These are phyloP conservation scores for Micropterix aruncella DNA, from an alignment of 2,888 invertebrate genomes.

Conservation along the genomic window DNA sequence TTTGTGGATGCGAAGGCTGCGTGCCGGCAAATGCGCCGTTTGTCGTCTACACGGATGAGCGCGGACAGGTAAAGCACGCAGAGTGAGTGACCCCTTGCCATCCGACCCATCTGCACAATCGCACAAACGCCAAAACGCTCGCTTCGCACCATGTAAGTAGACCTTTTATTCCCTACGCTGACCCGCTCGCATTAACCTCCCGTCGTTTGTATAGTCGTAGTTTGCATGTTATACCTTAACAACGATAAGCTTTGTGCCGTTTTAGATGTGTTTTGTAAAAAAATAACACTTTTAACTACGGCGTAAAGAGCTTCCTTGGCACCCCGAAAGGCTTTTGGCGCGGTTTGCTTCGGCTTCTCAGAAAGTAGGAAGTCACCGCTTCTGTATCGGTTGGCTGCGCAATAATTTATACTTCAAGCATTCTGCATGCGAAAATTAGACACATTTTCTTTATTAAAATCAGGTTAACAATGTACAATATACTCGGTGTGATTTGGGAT, in stretches of 20 bases:
- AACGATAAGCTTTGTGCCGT: no score
- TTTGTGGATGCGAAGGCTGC: constrained; percentile 27
- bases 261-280: no score
- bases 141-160: constrained; percentile 5
- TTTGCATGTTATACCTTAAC: no score
- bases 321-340: not conserved
- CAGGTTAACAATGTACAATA: not conserved
- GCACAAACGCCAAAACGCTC: constrained; percentile 1
- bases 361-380: constrained; percentile 26
- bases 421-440: constrained; percentile 35
- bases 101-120: constrained; percentile 5
- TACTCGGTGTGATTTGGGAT: not conserved
- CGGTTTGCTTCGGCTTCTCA: not conserved
- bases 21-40: constrained; percentile 83
- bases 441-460: not conserved
- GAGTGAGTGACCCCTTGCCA: constrained; percentile 10
- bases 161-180: no score
- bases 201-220: no score
- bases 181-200: no score
- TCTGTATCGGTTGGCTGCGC: constrained; percentile 41
- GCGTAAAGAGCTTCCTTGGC: not conserved
- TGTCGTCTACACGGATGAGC: constrained; percentile 91
- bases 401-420: constrained; percentile 44
- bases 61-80: constrained; percentile 71
- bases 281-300: no score